Base-by-base conservation (phyloP, 2,888 invertebrate genomes). In the Lomographa bimaculata region DNA sequence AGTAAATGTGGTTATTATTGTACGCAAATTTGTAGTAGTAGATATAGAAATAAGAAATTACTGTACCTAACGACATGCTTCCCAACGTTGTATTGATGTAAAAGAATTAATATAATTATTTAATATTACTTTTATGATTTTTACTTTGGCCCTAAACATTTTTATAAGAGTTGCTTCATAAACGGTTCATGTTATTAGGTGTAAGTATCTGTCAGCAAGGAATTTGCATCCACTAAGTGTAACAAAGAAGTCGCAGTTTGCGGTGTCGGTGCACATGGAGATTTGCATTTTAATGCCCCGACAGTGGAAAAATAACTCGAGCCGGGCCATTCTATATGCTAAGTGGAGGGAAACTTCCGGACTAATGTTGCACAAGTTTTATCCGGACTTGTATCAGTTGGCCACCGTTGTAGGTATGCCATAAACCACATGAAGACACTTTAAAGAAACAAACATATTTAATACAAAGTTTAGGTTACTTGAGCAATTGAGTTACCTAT, bases 251-350 rank as follows among this genome's bases (percentile, higher is more conserved):
- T 54, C 58, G 47, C 46, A 45, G 58, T 52, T 60, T 53, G 51
- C 52, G 43, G 51, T 35, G 54, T 57, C 54, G 56, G 57, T 54
- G 58, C 63, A 70, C 64, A 68, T 56, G 44, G 50, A 42, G 55
- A 74, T 78, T 78, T 73, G 70, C 75, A 79, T 79, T 71, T 71
- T 73, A 74, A 74, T 75, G 72, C 71, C 64, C 61, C 33, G 29
- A 51, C 57, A 50, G 58, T 53, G 63, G 66, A 75, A 77, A 78
- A 78, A 76, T 74, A 75, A 70, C 66, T 60, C 57, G 50, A 37
- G 53, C 32, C 43, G 37, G 56, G 62, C 64, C 63, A 64, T 72
- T 79, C 69, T 77, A 72, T 76, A 77, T 76, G 76, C 68, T 73
- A 79, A 74, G 60, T 60, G 69, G 70, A 50, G 46, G 46, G 42